Percentiles rank a stretch among this genome's conserved stretches.
Evolutionary conservation across 2,113 vertebrate species (phyloP).

Genomic region (Urocitellus parryii): DNA sequence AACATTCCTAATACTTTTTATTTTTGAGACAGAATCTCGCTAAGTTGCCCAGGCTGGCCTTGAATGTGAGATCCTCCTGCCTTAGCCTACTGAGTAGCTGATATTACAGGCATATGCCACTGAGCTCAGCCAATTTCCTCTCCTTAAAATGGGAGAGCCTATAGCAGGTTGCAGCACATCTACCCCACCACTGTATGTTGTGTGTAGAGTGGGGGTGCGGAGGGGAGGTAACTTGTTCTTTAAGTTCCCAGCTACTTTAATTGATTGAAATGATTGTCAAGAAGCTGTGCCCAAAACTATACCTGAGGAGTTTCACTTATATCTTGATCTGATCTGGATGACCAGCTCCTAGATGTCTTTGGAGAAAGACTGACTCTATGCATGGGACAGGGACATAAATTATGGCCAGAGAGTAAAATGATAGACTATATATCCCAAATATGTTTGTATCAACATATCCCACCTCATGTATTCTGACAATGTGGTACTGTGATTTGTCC

Average conservation of each 20-base stretch:
- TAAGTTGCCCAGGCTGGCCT: no score
- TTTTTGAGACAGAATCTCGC: no score
- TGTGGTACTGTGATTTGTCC: neutral
- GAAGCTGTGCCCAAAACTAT: neutral
- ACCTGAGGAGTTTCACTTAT: neutral
- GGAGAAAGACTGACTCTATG: neutral
- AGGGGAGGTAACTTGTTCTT: neutral
- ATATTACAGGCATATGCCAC: no score
- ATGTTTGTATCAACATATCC: neutral
- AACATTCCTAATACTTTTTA: neutral
- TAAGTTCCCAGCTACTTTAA: neutral
- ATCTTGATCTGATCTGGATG: neutral
- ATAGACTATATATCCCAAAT: neutral
- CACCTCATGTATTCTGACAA: neutral
- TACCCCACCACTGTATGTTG: neutral
- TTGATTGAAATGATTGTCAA: neutral
- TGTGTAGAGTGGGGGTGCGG: neutral
- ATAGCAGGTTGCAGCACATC: rapidly evolving
- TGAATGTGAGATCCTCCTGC: no score
- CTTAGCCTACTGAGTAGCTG: neutral
- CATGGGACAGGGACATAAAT: neutral
- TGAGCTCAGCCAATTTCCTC: no score
- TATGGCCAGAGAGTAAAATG: neutral
- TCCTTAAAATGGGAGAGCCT: neutral
- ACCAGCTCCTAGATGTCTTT: neutral